phyloP scores from a whole-genome alignment of 2,797 vertebrate species.

The Alectoris magna region DNA sequence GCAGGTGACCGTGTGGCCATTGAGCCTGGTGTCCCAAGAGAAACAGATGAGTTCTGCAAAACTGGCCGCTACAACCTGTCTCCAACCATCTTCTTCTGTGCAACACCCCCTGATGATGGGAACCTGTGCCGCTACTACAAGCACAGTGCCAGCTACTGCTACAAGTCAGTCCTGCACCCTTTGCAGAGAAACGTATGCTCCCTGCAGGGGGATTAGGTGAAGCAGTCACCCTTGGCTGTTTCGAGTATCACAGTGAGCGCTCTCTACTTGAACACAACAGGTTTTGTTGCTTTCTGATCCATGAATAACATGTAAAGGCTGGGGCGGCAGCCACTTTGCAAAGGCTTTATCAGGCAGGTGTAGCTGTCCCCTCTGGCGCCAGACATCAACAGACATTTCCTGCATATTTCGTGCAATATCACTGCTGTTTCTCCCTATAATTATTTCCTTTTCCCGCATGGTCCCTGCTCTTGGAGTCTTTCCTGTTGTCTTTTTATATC shows the following conservation, averaged over 20 bases:
- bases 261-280: background rate
- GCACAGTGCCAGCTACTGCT: conserved; percentile 93
- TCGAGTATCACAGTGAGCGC: background rate
- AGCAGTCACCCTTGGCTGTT: background rate
- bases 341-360: background rate
- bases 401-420: background rate
- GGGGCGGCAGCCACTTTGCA: background rate
- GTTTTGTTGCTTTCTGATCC: conserved; percentile 6
- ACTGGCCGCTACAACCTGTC: conserved; percentile 92
- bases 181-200: rapidly evolving
- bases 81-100: conserved; percentile 94
- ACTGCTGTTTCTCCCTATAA: background rate
- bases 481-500: background rate
- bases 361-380: background rate
- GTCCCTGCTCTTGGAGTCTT: background rate
- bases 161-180: conserved; percentile 85
- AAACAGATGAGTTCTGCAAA: conserved; percentile 92
- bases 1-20: conserved; percentile 94
- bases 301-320: background rate
- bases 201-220: background rate
- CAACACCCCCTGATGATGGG: conserved; percentile 93
- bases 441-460: background rate
- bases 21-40: conserved; percentile 91
- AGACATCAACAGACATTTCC: background rate
- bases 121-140: conserved; percentile 93